Evolutionary conservation across 2,113 vertebrate species (phyloP).

Genomic region (zebrafish (Danio rerio)): GRCz12tu NC_133192.1:25713501-25714000

Average conservation of each 20-base stretch:
- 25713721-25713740: background rate
- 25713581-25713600: conserved; percentile 18
- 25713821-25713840: conserved; percentile 85
- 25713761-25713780: background rate
- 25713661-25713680: conserved; percentile 54
- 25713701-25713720: background rate
- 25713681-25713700: conserved; percentile 4
- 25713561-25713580: background rate
- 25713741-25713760: conserved; percentile 12
- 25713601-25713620: conserved; percentile 42
- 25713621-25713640: conserved; percentile 48
- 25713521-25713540: background rate
- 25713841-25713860: conserved; percentile 83
- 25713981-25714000: background rate
- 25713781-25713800: conserved; percentile 86
- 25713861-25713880: conserved; percentile 82
- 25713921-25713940: conserved; percentile 78
- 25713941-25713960: conserved; percentile 76
- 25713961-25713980: conserved; percentile 85
- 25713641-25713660: conserved; percentile 58
- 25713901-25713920: conserved; percentile 82
- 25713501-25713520: conserved; percentile 1
- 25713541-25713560: background rate
- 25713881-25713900: conserved; percentile 89
- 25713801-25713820: conserved; percentile 82